These are phyloP conservation scores for Halcyon malimbica DNA, from an alignment of 2,113 vertebrate species.

Conservation along the genomic window DNA sequence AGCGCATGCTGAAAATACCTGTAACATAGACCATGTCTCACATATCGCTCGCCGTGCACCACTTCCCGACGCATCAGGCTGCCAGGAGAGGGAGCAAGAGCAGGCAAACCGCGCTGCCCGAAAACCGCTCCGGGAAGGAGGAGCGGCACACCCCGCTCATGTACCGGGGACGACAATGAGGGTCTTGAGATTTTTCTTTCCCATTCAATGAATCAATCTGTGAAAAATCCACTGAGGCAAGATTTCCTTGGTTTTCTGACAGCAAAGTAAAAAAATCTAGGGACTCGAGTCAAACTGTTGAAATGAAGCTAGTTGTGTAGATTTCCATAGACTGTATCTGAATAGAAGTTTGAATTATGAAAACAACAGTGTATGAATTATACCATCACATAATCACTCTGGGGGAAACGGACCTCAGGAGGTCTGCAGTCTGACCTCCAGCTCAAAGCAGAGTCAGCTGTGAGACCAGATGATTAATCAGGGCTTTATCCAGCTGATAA, in stretches of 20 bases:
- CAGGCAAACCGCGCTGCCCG: not conserved
- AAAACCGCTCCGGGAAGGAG: accelerated
- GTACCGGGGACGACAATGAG: accelerated
- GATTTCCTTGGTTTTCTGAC: not conserved
- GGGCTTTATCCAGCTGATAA: not conserved
- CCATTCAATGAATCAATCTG: not conserved
- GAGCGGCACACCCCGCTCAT: not conserved
- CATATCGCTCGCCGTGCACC: accelerated
- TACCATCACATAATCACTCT: not conserved
- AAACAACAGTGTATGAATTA: not conserved
- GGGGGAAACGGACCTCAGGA: not conserved
- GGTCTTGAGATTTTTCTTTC: not conserved
- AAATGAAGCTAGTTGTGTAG: not conserved
- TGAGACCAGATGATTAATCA: accelerated
- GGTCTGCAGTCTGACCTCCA: not conserved
- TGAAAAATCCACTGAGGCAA: not conserved
- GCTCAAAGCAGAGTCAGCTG: not conserved
- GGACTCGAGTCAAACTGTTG: not conserved
- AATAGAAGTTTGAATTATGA: not conserved
- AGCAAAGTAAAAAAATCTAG: not conserved
- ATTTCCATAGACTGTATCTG: not conserved
- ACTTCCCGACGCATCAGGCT: not conserved
- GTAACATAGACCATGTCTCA: accelerated
- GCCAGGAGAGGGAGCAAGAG: constrained; percentile 10
- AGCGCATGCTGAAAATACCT: not conserved